A percentile compares a stretch with the other conserved stretches of the same genome.
Conservation (phyloP, 2,888 invertebrate species). For the Himalopsyche japonica region DNA sequence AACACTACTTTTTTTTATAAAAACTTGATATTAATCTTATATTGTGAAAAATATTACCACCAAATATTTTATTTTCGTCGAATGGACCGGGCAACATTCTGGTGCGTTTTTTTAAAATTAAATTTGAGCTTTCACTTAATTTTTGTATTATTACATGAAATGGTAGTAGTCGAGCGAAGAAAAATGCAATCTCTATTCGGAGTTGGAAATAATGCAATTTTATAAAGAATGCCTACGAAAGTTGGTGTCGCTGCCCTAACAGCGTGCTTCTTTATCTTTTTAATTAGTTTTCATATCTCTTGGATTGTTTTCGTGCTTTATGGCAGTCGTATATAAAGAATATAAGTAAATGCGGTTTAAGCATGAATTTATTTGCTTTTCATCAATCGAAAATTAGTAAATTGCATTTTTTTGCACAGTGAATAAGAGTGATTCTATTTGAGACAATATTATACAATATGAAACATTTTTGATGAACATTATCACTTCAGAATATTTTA, state of each 20-base stretch:
- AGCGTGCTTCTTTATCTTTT: slow-evolving; percentile 62
- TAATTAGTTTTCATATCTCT: slow-evolving; percentile 64
- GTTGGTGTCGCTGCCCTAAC: slow-evolving; percentile 49
- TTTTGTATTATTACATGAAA: neutral
- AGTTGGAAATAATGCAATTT: slow-evolving; percentile 27
- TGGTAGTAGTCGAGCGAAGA: slow-evolving; percentile 4
- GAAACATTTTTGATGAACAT: too few species aligned
- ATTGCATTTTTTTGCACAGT: too few species aligned
- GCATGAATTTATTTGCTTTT: neutral
- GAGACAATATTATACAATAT: too few species aligned
- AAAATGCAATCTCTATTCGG: slow-evolving; percentile 24
- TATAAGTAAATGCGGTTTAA: neutral
- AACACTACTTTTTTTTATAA: too few species aligned
- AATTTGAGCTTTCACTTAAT: slow-evolving; percentile 8
- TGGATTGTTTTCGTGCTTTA: slow-evolving; percentile 11
- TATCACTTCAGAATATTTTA: too few species aligned
- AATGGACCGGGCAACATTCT: neutral
- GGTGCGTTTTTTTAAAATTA: neutral
- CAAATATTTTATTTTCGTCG: too few species aligned
- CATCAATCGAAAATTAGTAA: too few species aligned
- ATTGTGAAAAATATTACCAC: too few species aligned
- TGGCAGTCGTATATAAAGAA: neutral
- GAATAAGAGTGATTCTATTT: too few species aligned
- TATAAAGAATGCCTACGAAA: slow-evolving; percentile 14
- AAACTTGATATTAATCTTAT: too few species aligned